These are phyloP conservation scores for Calidris pugnax DNA, from an alignment of 2,113 vertebrate genomes.

Conservation along the genomic window DNA sequence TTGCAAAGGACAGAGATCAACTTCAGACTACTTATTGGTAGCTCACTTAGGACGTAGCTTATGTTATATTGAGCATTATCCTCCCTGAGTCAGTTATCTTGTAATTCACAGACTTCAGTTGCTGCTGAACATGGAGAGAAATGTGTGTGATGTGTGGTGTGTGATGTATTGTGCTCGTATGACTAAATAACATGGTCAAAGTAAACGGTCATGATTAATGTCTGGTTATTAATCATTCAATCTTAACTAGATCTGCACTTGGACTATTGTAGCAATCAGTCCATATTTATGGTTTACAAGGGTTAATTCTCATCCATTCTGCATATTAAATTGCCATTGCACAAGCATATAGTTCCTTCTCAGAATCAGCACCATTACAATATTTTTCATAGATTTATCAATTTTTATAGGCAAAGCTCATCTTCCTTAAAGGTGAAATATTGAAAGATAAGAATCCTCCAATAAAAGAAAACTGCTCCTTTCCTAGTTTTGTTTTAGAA, in stretches of 20 bases:
- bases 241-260: background rate
- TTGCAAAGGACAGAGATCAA: background rate
- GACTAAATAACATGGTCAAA: background rate
- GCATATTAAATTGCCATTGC: background rate
- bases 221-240: background rate
- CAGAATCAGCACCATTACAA: background rate
- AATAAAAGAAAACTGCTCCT: background rate
- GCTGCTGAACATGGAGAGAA: background rate
- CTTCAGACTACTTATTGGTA: rapidly evolving
- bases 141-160: background rate
- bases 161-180: background rate
- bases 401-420: background rate
- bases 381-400: background rate
- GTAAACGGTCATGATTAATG: background rate
- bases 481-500: background rate
- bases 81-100: background rate
- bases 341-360: background rate
- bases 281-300: background rate
- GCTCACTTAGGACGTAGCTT: background rate
- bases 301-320: background rate
- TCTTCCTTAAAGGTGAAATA: background rate
- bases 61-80: background rate
- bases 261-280: background rate
- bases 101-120: background rate
- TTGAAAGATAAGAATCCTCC: background rate